These are phyloP conservation scores for Calliphora vomitoria DNA, from an alignment of 2,888 invertebrate genomes.

Conservation along the genomic window DNA sequence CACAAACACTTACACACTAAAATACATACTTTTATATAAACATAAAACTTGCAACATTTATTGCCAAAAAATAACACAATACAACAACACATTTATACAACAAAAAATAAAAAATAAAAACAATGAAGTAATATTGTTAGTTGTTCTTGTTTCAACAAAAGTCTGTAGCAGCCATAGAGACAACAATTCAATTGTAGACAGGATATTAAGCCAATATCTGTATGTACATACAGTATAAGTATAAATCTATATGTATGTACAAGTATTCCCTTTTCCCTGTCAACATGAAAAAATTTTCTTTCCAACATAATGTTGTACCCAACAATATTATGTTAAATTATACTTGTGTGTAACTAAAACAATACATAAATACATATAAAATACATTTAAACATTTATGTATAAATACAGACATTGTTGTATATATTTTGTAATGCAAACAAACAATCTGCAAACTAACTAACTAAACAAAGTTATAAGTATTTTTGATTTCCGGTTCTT, in stretches of 20 bases:
- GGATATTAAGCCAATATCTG: constrained; percentile 69
- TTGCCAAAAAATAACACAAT: background rate
- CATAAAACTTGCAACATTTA: constrained; percentile 13
- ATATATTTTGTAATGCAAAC: background rate
- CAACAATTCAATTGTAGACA: constrained; percentile 71
- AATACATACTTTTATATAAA: constrained; percentile 2
- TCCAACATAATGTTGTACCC: constrained; percentile 1
- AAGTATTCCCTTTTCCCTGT: constrained; percentile 3
- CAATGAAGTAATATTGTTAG: background rate
- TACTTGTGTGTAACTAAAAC: background rate
- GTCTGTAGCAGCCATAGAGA: constrained; percentile 8
- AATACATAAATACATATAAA: background rate
- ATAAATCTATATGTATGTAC: background rate
- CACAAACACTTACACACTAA: background rate
- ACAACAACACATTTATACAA: background rate
- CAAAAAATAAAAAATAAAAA: background rate
- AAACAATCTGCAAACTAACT: constrained; percentile 42
- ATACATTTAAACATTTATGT: background rate
- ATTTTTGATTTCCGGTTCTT: constrained; percentile 53
- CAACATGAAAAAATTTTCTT: background rate
- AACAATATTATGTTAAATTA: constrained; percentile 30
- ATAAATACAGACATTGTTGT: background rate
- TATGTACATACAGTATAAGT: background rate
- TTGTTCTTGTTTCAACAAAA: background rate
- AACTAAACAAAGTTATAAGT: constrained; percentile 17